Evolutionary conservation across 2,797 vertebrate genomes (phyloP).

Genomic region (Clarias laeviceps): DNA sequence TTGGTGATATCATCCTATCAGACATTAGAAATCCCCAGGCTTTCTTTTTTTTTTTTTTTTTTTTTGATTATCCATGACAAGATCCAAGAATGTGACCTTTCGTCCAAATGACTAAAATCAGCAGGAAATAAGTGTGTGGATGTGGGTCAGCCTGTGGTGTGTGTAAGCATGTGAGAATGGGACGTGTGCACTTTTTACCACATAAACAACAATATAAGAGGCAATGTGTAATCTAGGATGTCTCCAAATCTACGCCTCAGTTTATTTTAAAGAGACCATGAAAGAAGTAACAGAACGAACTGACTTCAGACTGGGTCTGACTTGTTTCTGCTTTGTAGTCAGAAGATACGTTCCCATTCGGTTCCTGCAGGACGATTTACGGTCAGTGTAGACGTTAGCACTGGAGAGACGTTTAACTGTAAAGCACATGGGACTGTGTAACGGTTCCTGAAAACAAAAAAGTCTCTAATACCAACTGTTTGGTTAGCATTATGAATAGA

Average conservation of each 20-base stretch:
- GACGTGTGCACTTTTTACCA: constrained; percentile 51
- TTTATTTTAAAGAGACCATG: constrained; percentile 12
- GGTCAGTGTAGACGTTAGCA: constrained; percentile 43
- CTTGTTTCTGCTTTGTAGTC: constrained; percentile 46
- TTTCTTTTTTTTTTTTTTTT: constrained; percentile 65
- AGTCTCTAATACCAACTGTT: constrained; percentile 8
- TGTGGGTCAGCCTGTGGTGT: constrained; percentile 55
- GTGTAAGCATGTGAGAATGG: constrained; percentile 6
- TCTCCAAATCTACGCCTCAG: constrained; percentile 47
- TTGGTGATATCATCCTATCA: constrained; percentile 76
- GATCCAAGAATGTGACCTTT: constrained; percentile 59
- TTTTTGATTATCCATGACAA: constrained; percentile 62
- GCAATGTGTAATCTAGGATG: constrained; percentile 54
- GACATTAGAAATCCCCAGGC: constrained; percentile 68
- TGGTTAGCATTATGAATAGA: not conserved
- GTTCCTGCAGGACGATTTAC: constrained; percentile 47
- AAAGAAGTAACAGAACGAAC: not conserved
- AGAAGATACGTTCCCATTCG: constrained; percentile 42
- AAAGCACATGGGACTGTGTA: constrained; percentile 29
- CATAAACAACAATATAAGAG: constrained; percentile 18
- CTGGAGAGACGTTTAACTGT: constrained; percentile 39
- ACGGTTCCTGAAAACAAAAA: constrained; percentile 23
- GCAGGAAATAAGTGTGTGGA: constrained; percentile 39
- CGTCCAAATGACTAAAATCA: constrained; percentile 57
- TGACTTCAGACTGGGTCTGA: not conserved